Base-by-base conservation (phyloP, 2,888 invertebrate genomes). In the Folsomia candida region DNA sequence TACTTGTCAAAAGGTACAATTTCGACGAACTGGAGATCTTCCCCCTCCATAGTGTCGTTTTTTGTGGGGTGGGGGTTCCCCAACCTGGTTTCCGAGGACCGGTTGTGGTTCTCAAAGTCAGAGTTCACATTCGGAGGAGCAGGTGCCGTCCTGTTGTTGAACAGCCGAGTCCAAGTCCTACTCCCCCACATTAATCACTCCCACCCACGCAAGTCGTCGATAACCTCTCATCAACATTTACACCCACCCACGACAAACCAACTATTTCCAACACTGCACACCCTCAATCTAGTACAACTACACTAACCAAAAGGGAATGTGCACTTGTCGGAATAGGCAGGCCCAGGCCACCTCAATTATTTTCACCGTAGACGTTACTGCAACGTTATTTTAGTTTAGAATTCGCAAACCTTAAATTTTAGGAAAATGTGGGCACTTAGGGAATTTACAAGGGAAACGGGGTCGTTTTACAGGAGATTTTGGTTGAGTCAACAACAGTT, bases 101-200 rank as follows among this genome's bases (percentile, higher is more conserved):
- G 18, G 29, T 62, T 62, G 18, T 27, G 62, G 27, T 62, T 62
- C 62, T 14, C 18, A 26, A 62, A 62, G 59, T 73, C 73, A 59
- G 68, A 69, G 59, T 68, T 73, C 27, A 66, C 66, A 29, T 62
- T 24, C 6, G 18, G 25, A 26, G 70, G 70, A 66, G 72, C 72
- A 76, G 78, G 78, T 72, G 76, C 76, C 67, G 75, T 78, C 71
- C 71, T 76, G 71, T 78, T 77, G 73, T 77, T 76, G 71, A 77
- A 76, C 67, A 77, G 74, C 65, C 75, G 73, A 76, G 72, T 75
- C 77, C 78, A 78, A 69, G 74, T 65, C 69, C 74, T 70, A 73
- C 73, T 70, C 63, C 71, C 71, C 76, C 75, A 78, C 78, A 78
- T 78, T 75, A 71, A 74, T 20, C 20, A 47, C 9, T n/a, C n/a